Percentiles rank a stretch among this genome's conserved stretches.
These are phyloP conservation scores for Halictus rubicundus DNA, from an alignment of 1,140 invertebrate species.

Conservation along the genomic window DNA sequence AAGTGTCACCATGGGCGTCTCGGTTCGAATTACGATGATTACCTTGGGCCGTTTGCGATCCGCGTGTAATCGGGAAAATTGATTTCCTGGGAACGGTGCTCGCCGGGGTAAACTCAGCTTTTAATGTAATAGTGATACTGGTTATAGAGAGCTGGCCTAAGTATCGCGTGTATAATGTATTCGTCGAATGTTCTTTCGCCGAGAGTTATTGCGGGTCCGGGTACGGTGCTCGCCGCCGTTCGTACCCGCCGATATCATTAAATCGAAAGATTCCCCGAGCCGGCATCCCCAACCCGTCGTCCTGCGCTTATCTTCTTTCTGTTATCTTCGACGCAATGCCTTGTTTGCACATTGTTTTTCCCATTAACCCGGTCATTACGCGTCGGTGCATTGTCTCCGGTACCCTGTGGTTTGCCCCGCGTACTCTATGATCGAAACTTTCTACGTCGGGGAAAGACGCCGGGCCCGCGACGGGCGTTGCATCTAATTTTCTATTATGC, in stretches of 20 bases:
- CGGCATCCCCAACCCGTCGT: conserved; percentile 13
- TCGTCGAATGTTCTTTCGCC: conserved; percentile 18
- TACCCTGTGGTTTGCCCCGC: conserved; percentile 62
- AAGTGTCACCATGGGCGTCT: conserved; percentile 11
- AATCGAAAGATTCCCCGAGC: conserved; percentile 35
- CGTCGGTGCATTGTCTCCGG: conserved; percentile 60
- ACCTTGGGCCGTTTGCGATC: not conserved
- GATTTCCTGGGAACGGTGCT: conserved; percentile 8
- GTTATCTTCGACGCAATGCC: conserved; percentile 50
- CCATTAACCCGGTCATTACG: conserved; percentile 67
- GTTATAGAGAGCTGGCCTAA: not conserved
- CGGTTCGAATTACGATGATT: conserved; percentile 11
- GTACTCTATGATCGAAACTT: conserved; percentile 60
- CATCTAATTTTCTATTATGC: conserved; percentile 66
- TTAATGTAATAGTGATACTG: conserved; percentile 44
- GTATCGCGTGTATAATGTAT: conserved; percentile 30
- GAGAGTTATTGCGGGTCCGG: conserved; percentile 4
- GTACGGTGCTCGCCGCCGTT: not conserved
- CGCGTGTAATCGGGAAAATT: conserved; percentile 25
- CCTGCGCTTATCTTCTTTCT: conserved; percentile 48
- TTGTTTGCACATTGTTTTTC: conserved; percentile 66
- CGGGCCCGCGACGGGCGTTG: conserved; percentile 17
- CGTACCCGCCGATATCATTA: conserved; percentile 42
- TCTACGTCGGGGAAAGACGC: conserved; percentile 44
- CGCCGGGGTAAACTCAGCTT: conserved; percentile 20